Conservation (phyloP, 2,888 invertebrate species). For the Acanthosepion lycidas region DNA sequence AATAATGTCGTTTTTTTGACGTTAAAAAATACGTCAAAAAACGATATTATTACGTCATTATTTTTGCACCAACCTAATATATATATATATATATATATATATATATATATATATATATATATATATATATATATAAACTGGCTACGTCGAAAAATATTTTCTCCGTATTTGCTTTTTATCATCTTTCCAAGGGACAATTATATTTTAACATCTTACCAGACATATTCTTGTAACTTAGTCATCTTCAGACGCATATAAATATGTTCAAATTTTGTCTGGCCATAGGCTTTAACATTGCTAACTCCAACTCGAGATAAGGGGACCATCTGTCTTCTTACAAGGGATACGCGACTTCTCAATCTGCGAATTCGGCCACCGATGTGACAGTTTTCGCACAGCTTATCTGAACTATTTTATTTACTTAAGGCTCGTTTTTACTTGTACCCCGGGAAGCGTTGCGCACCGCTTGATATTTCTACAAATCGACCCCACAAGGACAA, state of each 20-base stretch:
- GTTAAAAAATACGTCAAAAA: too few species aligned
- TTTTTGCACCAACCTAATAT: too few species aligned
- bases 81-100: too few species aligned
- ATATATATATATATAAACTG: too few species aligned
- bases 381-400: neutral
- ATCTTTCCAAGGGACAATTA: too few species aligned
- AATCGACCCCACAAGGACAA: constrained; percentile 13
- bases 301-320: neutral
- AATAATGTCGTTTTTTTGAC: too few species aligned
- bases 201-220: too few species aligned
- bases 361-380: neutral
- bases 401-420: neutral
- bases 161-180: too few species aligned
- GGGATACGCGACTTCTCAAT: neutral
- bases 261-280: neutral
- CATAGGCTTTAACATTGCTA: neutral
- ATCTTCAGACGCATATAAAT: neutral
- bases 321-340: neutral
- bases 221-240: neutral
- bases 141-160: too few species aligned
- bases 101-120: too few species aligned
- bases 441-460: constrained; percentile 18
- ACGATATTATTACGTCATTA: too few species aligned
- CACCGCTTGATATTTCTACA: neutral
- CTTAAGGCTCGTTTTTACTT: neutral